These are phyloP conservation scores for Myotis myotis DNA, from an alignment of 2,797 vertebrate genomes.

Conservation along the genomic window DNA sequence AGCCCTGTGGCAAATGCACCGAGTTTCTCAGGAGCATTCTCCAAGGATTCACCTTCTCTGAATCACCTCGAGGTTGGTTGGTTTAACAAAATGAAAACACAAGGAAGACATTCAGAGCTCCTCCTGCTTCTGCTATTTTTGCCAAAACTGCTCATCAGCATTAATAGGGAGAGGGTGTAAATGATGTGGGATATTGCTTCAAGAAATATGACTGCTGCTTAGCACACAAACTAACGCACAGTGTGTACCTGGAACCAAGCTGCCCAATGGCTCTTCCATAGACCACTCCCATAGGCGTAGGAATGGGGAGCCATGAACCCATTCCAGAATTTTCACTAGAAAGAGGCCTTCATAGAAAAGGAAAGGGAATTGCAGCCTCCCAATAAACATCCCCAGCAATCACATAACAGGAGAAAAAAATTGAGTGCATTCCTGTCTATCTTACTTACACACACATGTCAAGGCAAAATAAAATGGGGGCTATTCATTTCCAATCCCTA, in stretches of 20 bases:
- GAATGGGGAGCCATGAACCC: neutral
- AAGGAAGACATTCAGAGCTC: neutral
- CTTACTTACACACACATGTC: neutral
- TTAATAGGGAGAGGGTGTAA: neutral
- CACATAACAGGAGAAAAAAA: neutral
- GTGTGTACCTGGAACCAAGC: neutral
- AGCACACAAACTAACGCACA: neutral
- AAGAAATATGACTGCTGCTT: neutral
- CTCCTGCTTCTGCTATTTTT: neutral
- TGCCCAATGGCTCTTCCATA: neutral
- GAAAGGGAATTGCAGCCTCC: neutral
- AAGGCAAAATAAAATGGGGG: slow-evolving; percentile 27
- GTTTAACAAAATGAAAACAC: neutral
- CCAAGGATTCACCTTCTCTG: neutral
- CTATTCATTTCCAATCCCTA: neutral
- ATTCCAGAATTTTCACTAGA: neutral
- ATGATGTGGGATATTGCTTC: neutral
- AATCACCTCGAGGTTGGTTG: neutral
- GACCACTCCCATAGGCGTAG: neutral
- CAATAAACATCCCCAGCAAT: neutral
- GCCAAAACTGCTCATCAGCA: neutral
- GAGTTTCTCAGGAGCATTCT: neutral
- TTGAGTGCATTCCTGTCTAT: neutral
- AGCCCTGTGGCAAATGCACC: neutral
- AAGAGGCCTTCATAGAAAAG: neutral